Conservation (phyloP, 1,140 invertebrate species). For the Pemphigus obesinymphae region DNA sequence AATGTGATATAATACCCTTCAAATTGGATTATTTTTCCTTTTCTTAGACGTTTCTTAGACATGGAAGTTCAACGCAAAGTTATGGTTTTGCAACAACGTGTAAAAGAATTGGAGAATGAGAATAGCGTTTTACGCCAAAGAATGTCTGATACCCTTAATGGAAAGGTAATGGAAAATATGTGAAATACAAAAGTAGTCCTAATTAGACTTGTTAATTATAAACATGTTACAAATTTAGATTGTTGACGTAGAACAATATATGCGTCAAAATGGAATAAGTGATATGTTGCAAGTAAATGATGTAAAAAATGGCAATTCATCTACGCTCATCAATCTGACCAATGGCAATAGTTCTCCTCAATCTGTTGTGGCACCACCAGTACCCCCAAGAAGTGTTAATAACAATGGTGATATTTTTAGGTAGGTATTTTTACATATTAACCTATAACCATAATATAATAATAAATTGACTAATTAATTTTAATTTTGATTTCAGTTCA, state of each 20-base stretch:
- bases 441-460: too few species aligned
- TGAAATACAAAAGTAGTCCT: neutral
- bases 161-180: constrained; percentile 45
- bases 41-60: constrained; percentile 63
- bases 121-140: constrained; percentile 65
- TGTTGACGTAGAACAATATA: constrained; percentile 54
- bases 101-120: constrained; percentile 67
- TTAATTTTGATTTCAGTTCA: constrained; percentile 8
- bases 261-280: constrained; percentile 54
- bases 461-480: neutral
- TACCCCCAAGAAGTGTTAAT: constrained; percentile 38
- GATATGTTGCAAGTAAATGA: constrained; percentile 54
- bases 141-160: constrained; percentile 57
- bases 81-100: constrained; percentile 67
- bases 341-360: constrained; percentile 49
- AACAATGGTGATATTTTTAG: constrained; percentile 25
- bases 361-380: constrained; percentile 17
- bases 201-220: neutral
- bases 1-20: neutral
- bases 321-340: constrained; percentile 44
- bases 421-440: constrained; percentile 18
- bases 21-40: constrained; percentile 9
- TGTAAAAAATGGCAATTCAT: constrained; percentile 38
- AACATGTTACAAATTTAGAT: constrained; percentile 50
- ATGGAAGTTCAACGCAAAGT: constrained; percentile 68